A percentile compares a stretch with the other conserved stretches of the same genome.
These are phyloP conservation scores for Agriotes lineatus DNA, from an alignment of 2,888 invertebrate species.

Conservation along the genomic window DNA sequence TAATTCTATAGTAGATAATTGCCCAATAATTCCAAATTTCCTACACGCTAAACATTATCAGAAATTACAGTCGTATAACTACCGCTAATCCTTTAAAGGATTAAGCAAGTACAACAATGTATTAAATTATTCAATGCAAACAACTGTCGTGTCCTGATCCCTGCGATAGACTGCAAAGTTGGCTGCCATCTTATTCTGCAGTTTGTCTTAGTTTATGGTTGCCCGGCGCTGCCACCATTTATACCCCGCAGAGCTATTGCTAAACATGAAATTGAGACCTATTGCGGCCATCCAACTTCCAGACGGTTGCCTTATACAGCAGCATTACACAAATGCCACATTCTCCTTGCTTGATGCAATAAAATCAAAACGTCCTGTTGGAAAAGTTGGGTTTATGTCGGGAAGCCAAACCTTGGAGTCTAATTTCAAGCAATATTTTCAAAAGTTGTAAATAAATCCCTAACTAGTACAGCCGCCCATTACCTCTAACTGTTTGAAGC, in stretches of 20 bases:
- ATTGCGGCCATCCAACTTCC: conserved; percentile 35
- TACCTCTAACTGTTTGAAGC: neutral
- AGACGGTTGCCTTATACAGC: conserved; percentile 26
- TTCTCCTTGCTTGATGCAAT: neutral
- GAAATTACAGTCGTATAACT: conserved; percentile 23
- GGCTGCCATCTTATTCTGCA: conserved; percentile 36
- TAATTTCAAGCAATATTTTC: too few relatives aligned
- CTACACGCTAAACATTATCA: conserved; percentile 16
- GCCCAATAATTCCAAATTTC: conserved; percentile 17
- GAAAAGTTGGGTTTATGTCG: too few relatives aligned
- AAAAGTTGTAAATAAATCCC: too few relatives aligned
- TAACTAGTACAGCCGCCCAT: too few relatives aligned
- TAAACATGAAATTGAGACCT: conserved; percentile 44
- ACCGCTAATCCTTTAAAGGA: conserved; percentile 10
- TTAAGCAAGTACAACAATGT: conserved; percentile 11
- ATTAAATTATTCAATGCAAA: conserved; percentile 38
- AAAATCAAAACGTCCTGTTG: conserved; percentile 6
- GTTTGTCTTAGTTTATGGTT: conserved; percentile 47
- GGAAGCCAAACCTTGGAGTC: too few relatives aligned
- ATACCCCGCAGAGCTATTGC: conserved; percentile 44
- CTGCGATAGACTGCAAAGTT: conserved; percentile 33
- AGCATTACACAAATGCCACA: neutral
- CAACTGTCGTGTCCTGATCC: conserved; percentile 29
- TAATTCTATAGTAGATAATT: neutral
- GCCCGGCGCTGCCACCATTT: conserved; percentile 44